Conservation (phyloP, 2,797 vertebrate species). For the Selene dorsalis region DNA sequence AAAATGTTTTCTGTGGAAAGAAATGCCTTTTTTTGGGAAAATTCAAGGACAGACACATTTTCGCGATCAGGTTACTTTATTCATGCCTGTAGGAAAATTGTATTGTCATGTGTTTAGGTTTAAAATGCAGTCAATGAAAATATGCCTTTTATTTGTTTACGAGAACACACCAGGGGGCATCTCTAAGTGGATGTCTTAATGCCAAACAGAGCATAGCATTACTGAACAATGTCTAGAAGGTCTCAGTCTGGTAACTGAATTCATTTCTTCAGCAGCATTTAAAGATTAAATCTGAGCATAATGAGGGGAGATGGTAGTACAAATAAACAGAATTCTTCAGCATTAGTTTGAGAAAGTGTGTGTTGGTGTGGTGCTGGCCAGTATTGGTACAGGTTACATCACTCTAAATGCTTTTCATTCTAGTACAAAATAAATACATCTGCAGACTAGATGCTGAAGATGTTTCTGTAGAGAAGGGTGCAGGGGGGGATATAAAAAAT, state of each 20-base stretch:
- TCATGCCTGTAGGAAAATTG: too few relatives aligned
- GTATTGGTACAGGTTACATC: not conserved
- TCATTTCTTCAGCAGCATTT: too few relatives aligned
- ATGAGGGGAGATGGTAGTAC: not conserved
- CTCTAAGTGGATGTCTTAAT: not conserved
- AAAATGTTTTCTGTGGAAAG: not conserved
- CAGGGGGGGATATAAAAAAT: slow-evolving; percentile 40
- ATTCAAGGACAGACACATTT: not conserved
- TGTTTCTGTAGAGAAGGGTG: slow-evolving; percentile 6
- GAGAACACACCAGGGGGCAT: not conserved
- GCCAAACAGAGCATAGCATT: not conserved
- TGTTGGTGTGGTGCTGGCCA: not conserved
- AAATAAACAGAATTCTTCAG: not conserved
- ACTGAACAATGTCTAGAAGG: not conserved
- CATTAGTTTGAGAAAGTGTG: not conserved
- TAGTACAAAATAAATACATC: slow-evolving; percentile 20
- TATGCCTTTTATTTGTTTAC: not conserved
- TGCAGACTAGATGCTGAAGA: slow-evolving; percentile 5
- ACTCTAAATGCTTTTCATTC: slow-evolving; percentile 27
- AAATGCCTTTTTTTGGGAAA: not conserved
- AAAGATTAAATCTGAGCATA: not conserved
- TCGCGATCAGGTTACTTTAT: too few relatives aligned
- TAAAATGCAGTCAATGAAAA: not conserved
- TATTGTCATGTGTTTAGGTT: not conserved
- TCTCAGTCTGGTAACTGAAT: not conserved